Conservation (phyloP, 2,888 invertebrate genomes). For the Hemaris fuciformis region DNA sequence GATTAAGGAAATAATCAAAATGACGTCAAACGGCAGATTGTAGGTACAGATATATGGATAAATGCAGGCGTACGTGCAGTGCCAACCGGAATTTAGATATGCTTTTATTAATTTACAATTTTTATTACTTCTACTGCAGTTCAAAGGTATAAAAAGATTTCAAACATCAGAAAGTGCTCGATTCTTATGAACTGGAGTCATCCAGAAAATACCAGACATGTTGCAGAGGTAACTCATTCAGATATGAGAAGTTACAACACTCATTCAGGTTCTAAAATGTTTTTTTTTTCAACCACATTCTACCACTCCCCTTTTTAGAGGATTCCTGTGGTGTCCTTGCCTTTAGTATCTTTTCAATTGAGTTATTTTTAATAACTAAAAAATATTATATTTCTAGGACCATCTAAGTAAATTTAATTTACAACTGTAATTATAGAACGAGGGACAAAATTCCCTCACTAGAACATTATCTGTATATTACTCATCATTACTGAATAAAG, state of each 20-base stretch:
- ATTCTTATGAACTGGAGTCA: background rate
- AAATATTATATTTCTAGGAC: too few species aligned
- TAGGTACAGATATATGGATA: conserved; percentile 23
- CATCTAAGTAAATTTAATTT: too few species aligned
- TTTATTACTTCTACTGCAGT: background rate
- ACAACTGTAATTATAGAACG: too few species aligned
- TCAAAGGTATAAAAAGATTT: background rate
- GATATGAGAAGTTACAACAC: background rate
- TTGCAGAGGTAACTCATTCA: background rate
- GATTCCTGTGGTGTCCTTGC: too few species aligned
- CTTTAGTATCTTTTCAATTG: too few species aligned
- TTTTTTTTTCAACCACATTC: too few species aligned
- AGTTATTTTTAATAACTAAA: too few species aligned
- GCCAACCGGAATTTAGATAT: conserved; percentile 18
- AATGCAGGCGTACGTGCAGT: conserved; percentile 19
- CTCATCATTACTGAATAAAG: background rate
- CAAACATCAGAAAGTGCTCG: background rate
- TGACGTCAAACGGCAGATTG: conserved; percentile 30
- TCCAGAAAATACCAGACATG: background rate
- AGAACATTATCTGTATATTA: background rate
- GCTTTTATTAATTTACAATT: conserved; percentile 15
- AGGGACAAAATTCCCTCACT: background rate
- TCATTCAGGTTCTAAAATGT: too few species aligned
- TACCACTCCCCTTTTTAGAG: too few species aligned
- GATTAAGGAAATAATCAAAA: conserved; percentile 28